phyloP scores from a whole-genome alignment of 2,888 invertebrate genomes.

The Leptura quadrifasciata region DNA sequence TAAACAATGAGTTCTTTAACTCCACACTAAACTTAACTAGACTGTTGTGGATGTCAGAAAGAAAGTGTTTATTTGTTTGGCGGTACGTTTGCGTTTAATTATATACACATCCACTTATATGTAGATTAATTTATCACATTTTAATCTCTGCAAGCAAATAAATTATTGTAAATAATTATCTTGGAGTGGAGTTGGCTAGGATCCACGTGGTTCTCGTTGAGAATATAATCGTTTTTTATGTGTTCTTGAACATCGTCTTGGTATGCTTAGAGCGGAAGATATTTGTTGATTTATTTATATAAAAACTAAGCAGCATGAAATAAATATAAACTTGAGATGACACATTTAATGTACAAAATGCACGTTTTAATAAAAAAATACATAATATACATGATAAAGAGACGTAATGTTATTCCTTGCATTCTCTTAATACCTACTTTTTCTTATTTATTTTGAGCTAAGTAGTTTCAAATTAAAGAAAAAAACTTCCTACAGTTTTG shows the following conservation, averaged over 20 bases:
- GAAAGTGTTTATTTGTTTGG: conserved; percentile 56
- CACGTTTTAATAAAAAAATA: no score
- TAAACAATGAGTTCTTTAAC: conserved; percentile 57
- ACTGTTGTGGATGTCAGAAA: conserved; percentile 30
- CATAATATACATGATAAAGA: no score
- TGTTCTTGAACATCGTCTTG: conserved; percentile 8
- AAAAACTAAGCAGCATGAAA: neutral
- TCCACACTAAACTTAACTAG: conserved; percentile 37
- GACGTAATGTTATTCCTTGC: no score
- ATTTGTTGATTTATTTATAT: neutral
- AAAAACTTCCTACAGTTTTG: no score
- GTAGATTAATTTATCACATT: conserved; percentile 58
- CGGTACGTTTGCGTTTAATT: conserved; percentile 56
- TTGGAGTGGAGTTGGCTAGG: conserved; percentile 49
- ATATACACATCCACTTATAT: conserved; percentile 54
- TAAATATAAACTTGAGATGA: neutral
- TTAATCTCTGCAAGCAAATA: conserved; percentile 57
- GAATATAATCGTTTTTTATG: conserved; percentile 21
- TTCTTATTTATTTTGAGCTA: no score
- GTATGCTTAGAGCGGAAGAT: conserved; percentile 2
- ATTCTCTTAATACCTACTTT: no score
- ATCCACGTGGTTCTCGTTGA: conserved; percentile 48
- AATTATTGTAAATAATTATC: conserved; percentile 58
- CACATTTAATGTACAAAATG: no score
- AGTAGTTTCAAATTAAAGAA: no score